phyloP scores from a whole-genome alignment of 2,888 invertebrate species.

The Eristalis intricaria region DNA sequence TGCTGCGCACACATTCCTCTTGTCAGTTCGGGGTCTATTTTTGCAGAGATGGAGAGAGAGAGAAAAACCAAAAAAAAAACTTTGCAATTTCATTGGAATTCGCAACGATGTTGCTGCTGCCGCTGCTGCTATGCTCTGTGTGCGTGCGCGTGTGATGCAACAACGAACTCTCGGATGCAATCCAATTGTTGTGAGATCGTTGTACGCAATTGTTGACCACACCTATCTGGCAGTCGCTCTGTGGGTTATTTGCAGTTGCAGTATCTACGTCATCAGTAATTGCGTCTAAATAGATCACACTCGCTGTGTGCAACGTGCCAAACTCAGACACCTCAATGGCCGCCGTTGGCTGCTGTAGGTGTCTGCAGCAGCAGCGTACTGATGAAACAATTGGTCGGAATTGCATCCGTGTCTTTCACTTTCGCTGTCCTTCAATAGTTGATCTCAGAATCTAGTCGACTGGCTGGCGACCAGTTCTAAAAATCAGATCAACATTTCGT shows the following conservation, averaged over 20 bases:
- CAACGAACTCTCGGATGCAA: background rate
- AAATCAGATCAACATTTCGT: background rate
- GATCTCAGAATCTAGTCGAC: background rate
- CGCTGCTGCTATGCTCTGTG: background rate
- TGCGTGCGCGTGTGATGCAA: background rate
- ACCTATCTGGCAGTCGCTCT: constrained; percentile 3
- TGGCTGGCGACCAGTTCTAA: background rate
- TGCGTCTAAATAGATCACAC: background rate
- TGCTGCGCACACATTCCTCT: background rate
- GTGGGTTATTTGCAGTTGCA: background rate
- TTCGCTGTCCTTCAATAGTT: background rate
- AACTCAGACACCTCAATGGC: background rate
- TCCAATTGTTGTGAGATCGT: background rate
- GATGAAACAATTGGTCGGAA: background rate
- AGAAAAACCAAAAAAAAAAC: background rate
- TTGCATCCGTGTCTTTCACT: background rate
- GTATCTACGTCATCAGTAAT: background rate
- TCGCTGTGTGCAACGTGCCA: background rate
- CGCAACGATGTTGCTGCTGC: background rate
- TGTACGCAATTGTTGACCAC: constrained; percentile 34
- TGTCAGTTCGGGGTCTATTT: constrained; percentile 19
- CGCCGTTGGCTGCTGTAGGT: background rate
- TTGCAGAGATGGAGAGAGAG: background rate
- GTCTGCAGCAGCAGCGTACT: background rate
- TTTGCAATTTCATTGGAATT: background rate